These are phyloP conservation scores for Hydrolagus affinis DNA, from an alignment of 2,113 vertebrate genomes.

Conservation along the genomic window DNA sequence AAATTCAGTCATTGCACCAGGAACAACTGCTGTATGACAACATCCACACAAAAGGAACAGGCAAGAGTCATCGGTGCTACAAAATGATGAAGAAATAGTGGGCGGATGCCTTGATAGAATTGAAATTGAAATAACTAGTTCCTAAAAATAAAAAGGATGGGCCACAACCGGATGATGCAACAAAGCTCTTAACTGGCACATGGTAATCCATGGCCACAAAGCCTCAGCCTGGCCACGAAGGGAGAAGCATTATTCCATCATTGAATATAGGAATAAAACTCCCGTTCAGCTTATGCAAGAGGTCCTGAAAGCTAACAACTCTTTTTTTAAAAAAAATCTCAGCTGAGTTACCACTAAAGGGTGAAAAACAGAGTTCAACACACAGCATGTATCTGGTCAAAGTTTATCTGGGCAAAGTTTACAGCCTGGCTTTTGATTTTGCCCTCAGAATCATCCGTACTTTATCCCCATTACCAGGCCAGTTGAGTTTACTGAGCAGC, in stretches of 20 bases:
- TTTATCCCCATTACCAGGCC: not conserved
- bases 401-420: not conserved
- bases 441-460: conserved; percentile 7
- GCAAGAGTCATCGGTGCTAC: too few relatives aligned
- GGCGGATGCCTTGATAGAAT: not conserved
- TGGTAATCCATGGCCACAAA: not conserved
- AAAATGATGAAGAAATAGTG: too few relatives aligned
- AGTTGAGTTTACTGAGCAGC: not conserved
- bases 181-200: not conserved
- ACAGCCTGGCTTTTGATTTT: not conserved
- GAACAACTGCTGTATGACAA: too few relatives aligned
- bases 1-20: too few relatives aligned
- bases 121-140: not conserved
- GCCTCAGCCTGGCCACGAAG: not conserved
- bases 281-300: conserved; percentile 19
- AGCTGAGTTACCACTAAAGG: not conserved
- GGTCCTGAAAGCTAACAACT: not conserved
- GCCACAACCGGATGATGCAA: not conserved
- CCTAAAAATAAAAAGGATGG: not conserved
- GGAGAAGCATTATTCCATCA: too few relatives aligned
- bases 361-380: not conserved
- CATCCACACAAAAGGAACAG: too few relatives aligned
- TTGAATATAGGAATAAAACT: not conserved
- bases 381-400: not conserved
- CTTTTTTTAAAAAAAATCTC: not conserved